Percentiles rank a stretch among this genome's conserved stretches.
These are phyloP conservation scores for Amphipoea lucens DNA, from an alignment of 2,888 invertebrate genomes.

Conservation along the genomic window DNA sequence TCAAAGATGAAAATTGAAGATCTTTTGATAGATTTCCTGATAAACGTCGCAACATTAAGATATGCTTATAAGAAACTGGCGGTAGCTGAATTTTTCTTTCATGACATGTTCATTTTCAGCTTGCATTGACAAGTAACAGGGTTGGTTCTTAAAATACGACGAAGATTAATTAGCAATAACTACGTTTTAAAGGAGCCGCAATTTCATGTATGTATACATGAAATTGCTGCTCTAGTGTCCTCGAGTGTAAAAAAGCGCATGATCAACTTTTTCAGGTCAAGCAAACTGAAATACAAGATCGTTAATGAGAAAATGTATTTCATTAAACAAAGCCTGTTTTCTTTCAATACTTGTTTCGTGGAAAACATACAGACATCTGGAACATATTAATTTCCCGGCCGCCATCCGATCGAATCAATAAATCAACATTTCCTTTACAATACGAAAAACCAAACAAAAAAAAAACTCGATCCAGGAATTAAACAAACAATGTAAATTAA, in stretches of 20 bases:
- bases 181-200: too few relatives aligned
- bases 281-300: slow-evolving; percentile 4
- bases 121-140: not conserved
- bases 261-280: slow-evolving; percentile 21
- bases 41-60: not conserved
- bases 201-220: not conserved
- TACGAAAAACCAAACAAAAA: slow-evolving; percentile 55
- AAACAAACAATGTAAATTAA: slow-evolving; percentile 86
- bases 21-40: not conserved
- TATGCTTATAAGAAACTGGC: not conserved
- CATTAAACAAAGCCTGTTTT: slow-evolving; percentile 17
- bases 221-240: not conserved
- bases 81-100: not conserved
- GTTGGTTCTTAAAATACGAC: not conserved
- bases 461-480: slow-evolving; percentile 72
- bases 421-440: slow-evolving; percentile 41
- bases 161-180: not conserved
- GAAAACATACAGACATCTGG: slow-evolving; percentile 42
- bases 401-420: slow-evolving; percentile 38
- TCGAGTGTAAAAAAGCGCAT: not conserved
- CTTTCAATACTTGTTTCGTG: slow-evolving; percentile 18
- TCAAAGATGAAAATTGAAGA: not conserved
- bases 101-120: not conserved
- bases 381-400: slow-evolving; percentile 21
- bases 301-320: slow-evolving; percentile 7